Percentiles rank a stretch among this genome's conserved stretches.
Evolutionary conservation across 2,888 invertebrate genomes (phyloP).

Genomic region (Ecliptopera silaceata): DNA sequence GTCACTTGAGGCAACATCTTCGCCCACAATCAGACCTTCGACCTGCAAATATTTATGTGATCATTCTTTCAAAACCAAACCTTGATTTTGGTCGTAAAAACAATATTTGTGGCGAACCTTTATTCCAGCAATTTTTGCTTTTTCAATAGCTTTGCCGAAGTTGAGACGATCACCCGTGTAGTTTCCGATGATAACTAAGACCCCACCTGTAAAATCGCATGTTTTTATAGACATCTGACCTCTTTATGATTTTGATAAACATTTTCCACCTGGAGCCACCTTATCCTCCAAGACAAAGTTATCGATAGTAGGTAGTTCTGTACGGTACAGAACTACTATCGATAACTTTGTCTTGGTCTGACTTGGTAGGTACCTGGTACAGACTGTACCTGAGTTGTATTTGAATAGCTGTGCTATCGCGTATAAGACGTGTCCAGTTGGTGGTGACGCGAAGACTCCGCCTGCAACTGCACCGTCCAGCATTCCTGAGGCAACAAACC

Average conservation of each 20-base stretch:
- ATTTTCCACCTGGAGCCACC: no score
- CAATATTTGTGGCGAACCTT: no score
- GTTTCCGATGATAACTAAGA: slow-evolving; percentile 89
- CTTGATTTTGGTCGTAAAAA: no score
- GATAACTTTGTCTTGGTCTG: no score
- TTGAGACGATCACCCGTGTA: slow-evolving; percentile 91
- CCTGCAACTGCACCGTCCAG: slow-evolving; percentile 90
- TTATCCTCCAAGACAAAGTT: background rate
- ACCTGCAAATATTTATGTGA: slow-evolving; percentile 68
- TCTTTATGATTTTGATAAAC: no score
- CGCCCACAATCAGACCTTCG: slow-evolving; percentile 85
- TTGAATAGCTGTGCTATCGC: slow-evolving; percentile 84
- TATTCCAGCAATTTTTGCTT: slow-evolving; percentile 84
- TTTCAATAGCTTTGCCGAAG: slow-evolving; percentile 91
- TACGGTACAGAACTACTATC: no score
- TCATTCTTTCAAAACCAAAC: background rate
- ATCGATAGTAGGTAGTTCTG: no score
- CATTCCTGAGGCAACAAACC: slow-evolving; percentile 91
- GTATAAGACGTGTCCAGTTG: slow-evolving; percentile 85
- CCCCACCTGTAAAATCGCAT: slow-evolving; percentile 82
- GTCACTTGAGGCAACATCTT: slow-evolving; percentile 85
- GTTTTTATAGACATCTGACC: no score
- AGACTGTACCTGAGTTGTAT: slow-evolving; percentile 83
- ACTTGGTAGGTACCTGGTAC: no score
- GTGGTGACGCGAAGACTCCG: slow-evolving; percentile 90